These are phyloP conservation scores for Gymnocypris eckloni DNA, from an alignment of 2,797 vertebrate species.

Conservation along the genomic window DNA sequence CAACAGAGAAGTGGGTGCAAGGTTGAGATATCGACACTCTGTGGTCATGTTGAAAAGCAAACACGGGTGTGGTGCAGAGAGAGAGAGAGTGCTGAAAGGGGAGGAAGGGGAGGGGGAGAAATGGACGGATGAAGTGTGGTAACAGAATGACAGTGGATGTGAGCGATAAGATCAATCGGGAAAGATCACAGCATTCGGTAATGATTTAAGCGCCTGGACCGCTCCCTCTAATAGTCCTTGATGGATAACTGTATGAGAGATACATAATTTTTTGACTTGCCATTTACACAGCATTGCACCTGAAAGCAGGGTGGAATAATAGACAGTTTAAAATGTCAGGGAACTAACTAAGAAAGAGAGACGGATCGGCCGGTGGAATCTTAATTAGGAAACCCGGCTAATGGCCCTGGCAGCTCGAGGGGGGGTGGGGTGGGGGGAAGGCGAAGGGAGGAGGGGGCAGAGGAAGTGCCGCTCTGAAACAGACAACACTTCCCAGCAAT, in stretches of 20 bases:
- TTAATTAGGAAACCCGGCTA: constrained; percentile 82
- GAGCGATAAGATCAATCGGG: constrained; percentile 78
- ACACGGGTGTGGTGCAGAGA: constrained; percentile 55
- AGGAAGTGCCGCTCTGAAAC: constrained; percentile 61
- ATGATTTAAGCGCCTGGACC: constrained; percentile 77
- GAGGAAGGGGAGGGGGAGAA: constrained; percentile 11
- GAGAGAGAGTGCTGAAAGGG: constrained; percentile 34
- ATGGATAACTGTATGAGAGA: constrained; percentile 86
- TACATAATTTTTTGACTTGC: constrained; percentile 85
- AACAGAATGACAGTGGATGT: constrained; percentile 73
- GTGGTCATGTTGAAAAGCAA: constrained; percentile 71
- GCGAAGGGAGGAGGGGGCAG: constrained; percentile 52
- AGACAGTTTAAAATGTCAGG: constrained; percentile 89
- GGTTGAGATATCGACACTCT: constrained; percentile 84
- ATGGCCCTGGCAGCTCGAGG: constrained; percentile 70
- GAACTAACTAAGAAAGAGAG: constrained; percentile 86
- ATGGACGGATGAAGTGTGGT: constrained; percentile 62
- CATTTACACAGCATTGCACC: constrained; percentile 87
- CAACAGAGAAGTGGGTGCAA: constrained; percentile 79
- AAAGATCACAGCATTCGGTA: constrained; percentile 79
- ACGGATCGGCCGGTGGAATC: constrained; percentile 79
- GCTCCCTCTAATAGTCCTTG: constrained; percentile 70
- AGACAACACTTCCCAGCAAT: constrained; percentile 65
- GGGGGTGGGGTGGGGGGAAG: constrained; percentile 45
- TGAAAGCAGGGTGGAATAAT: constrained; percentile 83